Conservation (phyloP, 1,140 invertebrate species). For the Hesperophylax magnus region DNA sequence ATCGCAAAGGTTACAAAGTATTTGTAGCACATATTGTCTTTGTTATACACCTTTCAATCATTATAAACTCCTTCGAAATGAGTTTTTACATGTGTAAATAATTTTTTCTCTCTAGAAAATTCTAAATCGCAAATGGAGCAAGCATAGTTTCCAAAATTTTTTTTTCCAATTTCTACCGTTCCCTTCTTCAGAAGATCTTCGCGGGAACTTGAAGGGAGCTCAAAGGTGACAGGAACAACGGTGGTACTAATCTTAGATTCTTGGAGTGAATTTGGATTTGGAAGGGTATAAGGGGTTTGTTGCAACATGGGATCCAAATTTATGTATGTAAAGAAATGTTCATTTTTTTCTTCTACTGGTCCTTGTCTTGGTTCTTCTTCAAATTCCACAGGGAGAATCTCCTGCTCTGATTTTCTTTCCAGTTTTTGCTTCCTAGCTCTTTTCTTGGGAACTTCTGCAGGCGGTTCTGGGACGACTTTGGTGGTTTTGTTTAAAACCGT, state of each 20-base stretch:
- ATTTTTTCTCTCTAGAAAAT: constrained; percentile 42
- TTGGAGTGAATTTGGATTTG: constrained; percentile 23
- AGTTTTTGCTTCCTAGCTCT: background rate
- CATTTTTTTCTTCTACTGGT: background rate
- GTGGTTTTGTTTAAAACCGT: constrained; percentile 6
- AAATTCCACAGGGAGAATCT: background rate
- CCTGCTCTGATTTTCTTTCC: background rate
- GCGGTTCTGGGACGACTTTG: background rate
- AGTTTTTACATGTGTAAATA: constrained; percentile 39
- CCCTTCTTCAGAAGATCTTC: background rate
- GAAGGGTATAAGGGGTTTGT: constrained; percentile 27
- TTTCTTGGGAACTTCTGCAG: background rate
- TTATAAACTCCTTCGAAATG: constrained; percentile 40
- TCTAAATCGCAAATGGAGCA: constrained; percentile 50
- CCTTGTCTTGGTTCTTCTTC: background rate
- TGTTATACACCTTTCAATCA: background rate
- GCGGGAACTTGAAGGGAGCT: background rate
- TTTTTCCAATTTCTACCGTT: background rate
- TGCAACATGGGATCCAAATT: constrained; percentile 52
- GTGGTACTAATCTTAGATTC: constrained; percentile 41
- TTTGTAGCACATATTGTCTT: background rate
- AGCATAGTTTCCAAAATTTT: background rate
- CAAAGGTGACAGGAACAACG: background rate
- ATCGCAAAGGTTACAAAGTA: too few species aligned
- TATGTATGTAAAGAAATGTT: constrained; percentile 49